phyloP scores from a whole-genome alignment of 2,888 invertebrate species.

The Sarcophaga variegata region DNA sequence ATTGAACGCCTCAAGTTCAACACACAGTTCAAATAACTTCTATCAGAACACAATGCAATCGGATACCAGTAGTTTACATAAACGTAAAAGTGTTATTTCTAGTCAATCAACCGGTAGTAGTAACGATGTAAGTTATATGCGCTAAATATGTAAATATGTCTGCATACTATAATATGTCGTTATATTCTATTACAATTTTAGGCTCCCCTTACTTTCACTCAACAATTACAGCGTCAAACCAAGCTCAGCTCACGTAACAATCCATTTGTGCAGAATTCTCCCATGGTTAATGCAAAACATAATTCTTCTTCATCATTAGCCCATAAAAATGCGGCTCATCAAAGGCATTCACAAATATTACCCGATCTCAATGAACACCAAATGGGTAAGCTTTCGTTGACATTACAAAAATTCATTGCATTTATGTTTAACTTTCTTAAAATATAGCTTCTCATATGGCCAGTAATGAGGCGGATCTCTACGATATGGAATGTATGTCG shows the following conservation, averaged over 20 bases:
- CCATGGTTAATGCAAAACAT: conserved; percentile 79
- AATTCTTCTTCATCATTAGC: conserved; percentile 73
- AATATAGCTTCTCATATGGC: conserved; percentile 72
- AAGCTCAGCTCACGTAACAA: conserved; percentile 81
- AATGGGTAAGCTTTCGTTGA: conserved; percentile 74
- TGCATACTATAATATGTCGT: not conserved
- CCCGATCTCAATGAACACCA: conserved; percentile 82
- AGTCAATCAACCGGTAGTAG: conserved; percentile 82
- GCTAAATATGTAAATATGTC: too few species aligned
- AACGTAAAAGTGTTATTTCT: conserved; percentile 82
- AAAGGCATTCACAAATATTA: conserved; percentile 81
- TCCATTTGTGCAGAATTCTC: conserved; percentile 77
- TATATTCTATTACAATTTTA: conserved; percentile 68
- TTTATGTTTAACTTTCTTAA: conserved; percentile 41
- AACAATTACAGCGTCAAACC: conserved; percentile 89
- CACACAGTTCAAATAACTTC: conserved; percentile 82
- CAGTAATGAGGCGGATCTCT: conserved; percentile 81
- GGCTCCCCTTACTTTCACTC: conserved; percentile 93
- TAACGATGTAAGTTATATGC: conserved; percentile 79
- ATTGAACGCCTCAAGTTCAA: conserved; percentile 81
- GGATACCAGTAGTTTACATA: conserved; percentile 81
- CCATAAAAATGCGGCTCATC: conserved; percentile 74
- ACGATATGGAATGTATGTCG: conserved; percentile 83
- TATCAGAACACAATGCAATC: conserved; percentile 82
- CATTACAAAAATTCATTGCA: not conserved